Evolutionary conservation across 2,888 invertebrate species (phyloP), one percentile per base, ranked within the genome.

Genomic region (Saturnia japonica): DNA sequence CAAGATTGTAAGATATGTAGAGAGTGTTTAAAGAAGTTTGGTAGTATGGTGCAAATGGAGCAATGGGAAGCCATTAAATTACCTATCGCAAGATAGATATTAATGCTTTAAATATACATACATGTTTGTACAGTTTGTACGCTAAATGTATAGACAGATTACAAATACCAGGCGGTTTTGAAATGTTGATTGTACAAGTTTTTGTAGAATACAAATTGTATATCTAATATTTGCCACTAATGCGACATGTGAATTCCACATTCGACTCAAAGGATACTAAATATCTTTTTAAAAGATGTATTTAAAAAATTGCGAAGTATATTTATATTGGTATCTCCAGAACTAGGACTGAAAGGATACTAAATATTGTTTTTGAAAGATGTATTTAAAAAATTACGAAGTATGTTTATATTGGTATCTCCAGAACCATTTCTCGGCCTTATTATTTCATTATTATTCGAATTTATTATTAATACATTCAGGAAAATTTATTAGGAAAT

Each of bases 401-500:
- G 28, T 62, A 34, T 16, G 62, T 16, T n/a, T 34, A 62, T 7
- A 34, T 57, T 16, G 34, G 34, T 47, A 34, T 40, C 40, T 70
- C 34, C 34, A 54, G 66, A n/a, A 66, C 28, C 25, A 66, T 66
- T 22, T 14, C 14, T 54, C 25, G 57, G 3, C 25, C 25, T 25
- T 54, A 70, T 40, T n/a, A n/a, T n/a, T n/a, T n/a, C n/a, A n/a
- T n/a, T n/a, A n/a, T n/a, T n/a, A n/a, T n/a, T n/a, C n/a, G n/a
- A 70, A 42, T 70, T 54, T 25, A 51, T 47, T 70, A 78, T 54
- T 25, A 51, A 34, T 71, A 78, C 78, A 78, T 78, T 78, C 79
- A 79, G 68, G 74, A 71, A 70, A 68, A 68, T 60, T 62, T 71
- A 60, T 68, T 71, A 68, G 43, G 57, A 70, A 68, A 71, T 67